These are phyloP conservation scores for Anthoscopus minutus DNA, from an alignment of 2,113 vertebrate species.

Conservation along the genomic window DNA sequence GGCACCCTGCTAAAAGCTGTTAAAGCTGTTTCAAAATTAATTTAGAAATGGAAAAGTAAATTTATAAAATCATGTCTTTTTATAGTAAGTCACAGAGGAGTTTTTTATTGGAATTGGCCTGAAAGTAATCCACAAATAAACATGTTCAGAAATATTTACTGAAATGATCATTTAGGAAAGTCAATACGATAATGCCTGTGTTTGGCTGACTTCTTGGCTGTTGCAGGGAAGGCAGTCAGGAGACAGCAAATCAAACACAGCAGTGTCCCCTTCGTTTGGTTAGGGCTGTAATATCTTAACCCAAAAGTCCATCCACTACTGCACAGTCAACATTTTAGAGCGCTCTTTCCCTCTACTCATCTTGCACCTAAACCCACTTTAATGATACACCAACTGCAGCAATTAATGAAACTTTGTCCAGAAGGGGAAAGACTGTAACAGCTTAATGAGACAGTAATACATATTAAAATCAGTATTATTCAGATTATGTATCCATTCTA, in stretches of 20 bases:
- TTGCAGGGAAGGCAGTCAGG: background rate
- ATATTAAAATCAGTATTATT: conserved; percentile 54
- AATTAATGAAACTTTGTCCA: conserved; percentile 37
- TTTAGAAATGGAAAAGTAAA: background rate
- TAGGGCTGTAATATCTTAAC: background rate
- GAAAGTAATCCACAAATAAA: conserved; percentile 35
- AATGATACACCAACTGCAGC: background rate
- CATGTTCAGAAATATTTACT: conserved; percentile 11
- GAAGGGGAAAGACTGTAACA: conserved; percentile 27
- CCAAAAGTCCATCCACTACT: background rate
- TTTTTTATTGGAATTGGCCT: conserved; percentile 3
- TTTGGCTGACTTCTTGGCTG: background rate
- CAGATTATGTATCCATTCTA: conserved; percentile 44
- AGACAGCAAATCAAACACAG: background rate
- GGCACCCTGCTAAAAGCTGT: background rate
- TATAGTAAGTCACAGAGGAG: background rate
- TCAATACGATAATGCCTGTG: background rate
- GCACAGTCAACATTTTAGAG: background rate
- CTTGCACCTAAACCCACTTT: background rate
- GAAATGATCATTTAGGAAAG: background rate
- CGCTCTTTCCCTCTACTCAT: background rate
- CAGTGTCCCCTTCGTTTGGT: background rate
- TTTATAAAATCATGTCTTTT: background rate
- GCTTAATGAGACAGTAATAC: conserved; percentile 44
- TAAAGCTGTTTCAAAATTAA: background rate